Percentiles rank a stretch among this genome's conserved stretches.
Evolutionary conservation across 2,113 vertebrate species (phyloP).

Genomic region (Chelonoidis abingdonii): DNA sequence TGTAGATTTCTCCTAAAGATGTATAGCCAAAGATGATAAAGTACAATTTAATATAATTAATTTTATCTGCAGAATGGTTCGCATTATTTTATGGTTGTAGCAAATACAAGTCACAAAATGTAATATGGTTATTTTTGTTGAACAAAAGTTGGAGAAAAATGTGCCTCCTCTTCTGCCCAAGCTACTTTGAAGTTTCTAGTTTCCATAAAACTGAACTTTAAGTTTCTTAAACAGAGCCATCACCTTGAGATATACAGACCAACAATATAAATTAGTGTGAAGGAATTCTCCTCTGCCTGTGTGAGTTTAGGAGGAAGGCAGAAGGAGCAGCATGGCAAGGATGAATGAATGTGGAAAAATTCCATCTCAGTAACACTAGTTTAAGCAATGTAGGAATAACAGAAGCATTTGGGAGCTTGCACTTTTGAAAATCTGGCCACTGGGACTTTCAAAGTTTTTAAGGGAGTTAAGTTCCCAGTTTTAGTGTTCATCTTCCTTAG

Average conservation of each 20-base stretch:
- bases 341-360: neutral
- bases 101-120: neutral
- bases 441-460: neutral
- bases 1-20: neutral
- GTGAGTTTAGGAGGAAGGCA: neutral
- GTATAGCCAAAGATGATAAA: neutral
- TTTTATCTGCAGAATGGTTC: neutral
- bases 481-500: neutral
- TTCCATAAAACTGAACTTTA: neutral
- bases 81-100: neutral
- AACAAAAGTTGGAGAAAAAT: neutral
- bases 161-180: fast-evolving
- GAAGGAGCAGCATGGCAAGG: neutral
- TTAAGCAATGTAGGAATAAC: neutral
- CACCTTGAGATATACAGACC: neutral
- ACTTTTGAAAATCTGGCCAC: neutral
- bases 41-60: neutral
- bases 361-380: neutral
- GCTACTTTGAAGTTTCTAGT: neutral
- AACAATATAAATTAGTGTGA: neutral
- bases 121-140: neutral
- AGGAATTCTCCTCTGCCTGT: fast-evolving
- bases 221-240: neutral
- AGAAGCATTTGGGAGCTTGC: neutral
- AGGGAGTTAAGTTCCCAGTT: neutral